These are phyloP conservation scores for Abscondita cerata DNA, from an alignment of 2,888 invertebrate genomes.

Conservation along the genomic window DNA sequence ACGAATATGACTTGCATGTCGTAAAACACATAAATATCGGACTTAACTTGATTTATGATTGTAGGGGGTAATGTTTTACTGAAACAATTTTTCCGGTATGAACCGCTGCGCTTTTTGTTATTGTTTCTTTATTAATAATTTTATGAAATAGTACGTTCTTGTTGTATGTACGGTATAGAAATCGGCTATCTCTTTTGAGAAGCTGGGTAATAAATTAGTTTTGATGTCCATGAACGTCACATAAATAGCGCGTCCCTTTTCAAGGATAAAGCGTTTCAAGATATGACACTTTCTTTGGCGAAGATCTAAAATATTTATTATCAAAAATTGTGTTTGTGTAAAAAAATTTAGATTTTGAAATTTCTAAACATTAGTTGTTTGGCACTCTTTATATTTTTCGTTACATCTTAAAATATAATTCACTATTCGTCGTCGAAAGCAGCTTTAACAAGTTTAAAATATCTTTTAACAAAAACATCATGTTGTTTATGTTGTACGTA, in stretches of 20 bases:
- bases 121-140: conserved; percentile 18
- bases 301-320: conserved; percentile 21
- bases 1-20: conserved; percentile 49
- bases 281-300: conserved; percentile 17
- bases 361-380: too few species aligned
- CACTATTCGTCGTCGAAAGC: too few species aligned
- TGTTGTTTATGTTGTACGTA: too few species aligned
- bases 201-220: conserved; percentile 13
- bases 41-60: conserved; percentile 43
- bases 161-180: background rate
- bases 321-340: conserved; percentile 1
- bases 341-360: background rate
- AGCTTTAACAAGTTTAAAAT: too few species aligned
- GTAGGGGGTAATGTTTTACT: conserved; percentile 17
- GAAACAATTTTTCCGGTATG: conserved; percentile 14
- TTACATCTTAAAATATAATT: too few species aligned
- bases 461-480: too few species aligned
- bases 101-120: conserved; percentile 15
- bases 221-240: conserved; percentile 12
- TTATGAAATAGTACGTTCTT: background rate
- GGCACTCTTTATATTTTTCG: too few species aligned
- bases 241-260: conserved; percentile 14
- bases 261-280: conserved; percentile 13
- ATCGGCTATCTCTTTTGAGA: background rate
- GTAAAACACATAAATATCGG: conserved; percentile 42